phyloP scores from a whole-genome alignment of 2,888 invertebrate genomes.

The Drosophila subsilvestris region DNA sequence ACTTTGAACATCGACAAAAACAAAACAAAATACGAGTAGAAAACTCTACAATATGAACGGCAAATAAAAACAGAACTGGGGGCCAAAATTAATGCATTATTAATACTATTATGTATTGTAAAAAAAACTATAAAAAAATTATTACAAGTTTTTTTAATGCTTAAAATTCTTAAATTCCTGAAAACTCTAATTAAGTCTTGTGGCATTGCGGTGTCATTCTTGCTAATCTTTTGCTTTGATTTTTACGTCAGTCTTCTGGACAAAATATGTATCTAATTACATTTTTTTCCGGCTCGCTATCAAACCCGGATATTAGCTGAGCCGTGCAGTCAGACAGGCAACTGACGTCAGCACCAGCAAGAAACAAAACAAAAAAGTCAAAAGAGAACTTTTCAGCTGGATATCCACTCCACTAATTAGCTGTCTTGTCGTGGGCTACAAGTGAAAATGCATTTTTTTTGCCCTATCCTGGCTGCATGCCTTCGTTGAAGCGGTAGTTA shows the following conservation, averaged over 20 bases:
- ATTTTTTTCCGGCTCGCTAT: constrained; percentile 12
- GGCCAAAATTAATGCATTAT: too few relatives aligned
- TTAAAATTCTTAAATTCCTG: too few relatives aligned
- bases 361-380: constrained; percentile 14
- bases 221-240: neutral
- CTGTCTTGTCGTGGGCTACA: neutral
- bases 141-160: too few relatives aligned
- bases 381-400: neutral
- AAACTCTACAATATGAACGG: neutral
- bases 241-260: neutral
- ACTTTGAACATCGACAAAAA: constrained; percentile 7
- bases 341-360: constrained; percentile 7
- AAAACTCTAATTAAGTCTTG: too few relatives aligned
- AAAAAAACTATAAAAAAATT: too few relatives aligned
- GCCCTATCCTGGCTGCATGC: neutral
- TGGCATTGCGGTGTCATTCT: too few relatives aligned
- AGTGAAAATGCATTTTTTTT: neutral
- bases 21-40: constrained; percentile 13
- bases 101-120: too few relatives aligned
- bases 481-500: too few relatives aligned
- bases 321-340: constrained; percentile 6
- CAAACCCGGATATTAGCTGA: constrained; percentile 47
- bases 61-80: neutral
- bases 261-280: neutral
- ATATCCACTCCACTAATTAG: too few relatives aligned